These are phyloP conservation scores for Polia nebulosa DNA, from an alignment of 2,888 invertebrate genomes.

Conservation along the genomic window DNA sequence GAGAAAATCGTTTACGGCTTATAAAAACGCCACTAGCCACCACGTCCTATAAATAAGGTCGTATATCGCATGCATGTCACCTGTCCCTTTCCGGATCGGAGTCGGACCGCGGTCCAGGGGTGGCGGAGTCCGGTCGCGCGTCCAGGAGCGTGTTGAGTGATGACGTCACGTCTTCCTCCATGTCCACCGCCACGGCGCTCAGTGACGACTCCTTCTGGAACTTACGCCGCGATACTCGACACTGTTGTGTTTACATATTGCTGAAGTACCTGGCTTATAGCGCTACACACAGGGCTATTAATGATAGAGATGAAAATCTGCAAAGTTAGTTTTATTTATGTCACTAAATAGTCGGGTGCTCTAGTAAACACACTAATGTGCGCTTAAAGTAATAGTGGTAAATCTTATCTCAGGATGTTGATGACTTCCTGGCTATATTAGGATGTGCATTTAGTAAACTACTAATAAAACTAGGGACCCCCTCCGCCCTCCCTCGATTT, in stretches of 20 bases:
- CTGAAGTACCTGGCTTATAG: slow-evolving; percentile 37
- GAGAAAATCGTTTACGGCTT: neutral
- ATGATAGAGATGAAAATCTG: neutral
- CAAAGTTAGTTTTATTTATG: neutral
- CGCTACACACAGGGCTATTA: slow-evolving; percentile 14
- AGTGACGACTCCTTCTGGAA: slow-evolving; percentile 94
- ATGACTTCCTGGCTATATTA: neutral
- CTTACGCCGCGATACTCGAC: slow-evolving; percentile 70
- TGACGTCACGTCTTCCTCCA: slow-evolving; percentile 98
- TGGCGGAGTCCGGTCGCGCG: slow-evolving; percentile 92
- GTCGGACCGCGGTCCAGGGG: slow-evolving; percentile 82
- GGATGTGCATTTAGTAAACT: neutral
- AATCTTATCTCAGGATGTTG: too few species aligned
- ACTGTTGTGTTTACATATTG: slow-evolving; percentile 50
- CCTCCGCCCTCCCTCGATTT: too few species aligned
- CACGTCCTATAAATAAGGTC: slow-evolving; percentile 4
- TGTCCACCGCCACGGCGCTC: slow-evolving; percentile 97
- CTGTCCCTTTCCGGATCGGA: slow-evolving; percentile 83
- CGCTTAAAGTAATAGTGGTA: neutral
- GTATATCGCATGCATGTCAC: slow-evolving; percentile 65
- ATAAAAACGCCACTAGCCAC: slow-evolving; percentile 28
- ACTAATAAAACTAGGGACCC: neutral
- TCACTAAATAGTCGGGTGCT: neutral
- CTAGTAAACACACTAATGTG: neutral
- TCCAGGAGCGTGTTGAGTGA: slow-evolving; percentile 97